phyloP scores from a whole-genome alignment of 1,140 invertebrate species.

The Agrilus planipennis region DNA sequence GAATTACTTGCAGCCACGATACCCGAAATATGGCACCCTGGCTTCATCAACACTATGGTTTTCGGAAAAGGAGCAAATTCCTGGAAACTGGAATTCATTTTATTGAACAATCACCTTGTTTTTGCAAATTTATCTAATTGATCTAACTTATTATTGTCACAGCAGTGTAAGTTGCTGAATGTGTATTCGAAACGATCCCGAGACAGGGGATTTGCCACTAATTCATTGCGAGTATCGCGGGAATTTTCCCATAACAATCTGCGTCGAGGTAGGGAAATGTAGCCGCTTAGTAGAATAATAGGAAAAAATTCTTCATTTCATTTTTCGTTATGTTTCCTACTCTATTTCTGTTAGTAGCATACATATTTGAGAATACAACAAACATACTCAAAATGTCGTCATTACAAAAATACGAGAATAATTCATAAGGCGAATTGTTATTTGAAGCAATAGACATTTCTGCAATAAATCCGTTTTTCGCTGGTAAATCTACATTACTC shows the following conservation, averaged over 20 bases:
- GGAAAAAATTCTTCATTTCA: no score
- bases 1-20: conserved; percentile 23
- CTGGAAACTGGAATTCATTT: no score
- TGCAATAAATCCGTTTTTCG: no score
- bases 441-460: no score
- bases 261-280: conserved; percentile 3
- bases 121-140: no score
- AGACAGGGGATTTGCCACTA: conserved; percentile 2
- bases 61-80: conserved; percentile 8
- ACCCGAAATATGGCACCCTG: conserved; percentile 25
- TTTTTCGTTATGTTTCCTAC: conserved; percentile 12
- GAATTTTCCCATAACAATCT: conserved; percentile 2
- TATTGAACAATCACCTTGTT: no score
- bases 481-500: not conserved
- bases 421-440: conserved; percentile 5
- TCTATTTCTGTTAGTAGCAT: conserved; percentile 9
- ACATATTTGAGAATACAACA: conserved; percentile 10
- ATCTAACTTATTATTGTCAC: no score
- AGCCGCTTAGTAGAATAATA: conserved; percentile 6
- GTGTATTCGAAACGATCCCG: no score
- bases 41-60: conserved; percentile 18
- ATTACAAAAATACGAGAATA: conserved; percentile 16
- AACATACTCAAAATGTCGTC: conserved; percentile 14
- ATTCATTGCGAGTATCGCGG: conserved; percentile 2
- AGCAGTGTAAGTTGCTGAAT: no score